Percentiles rank a stretch among this genome's conserved stretches.
Conservation (phyloP, 2,797 vertebrate species). For the Sebastes hubbsi region DNA sequence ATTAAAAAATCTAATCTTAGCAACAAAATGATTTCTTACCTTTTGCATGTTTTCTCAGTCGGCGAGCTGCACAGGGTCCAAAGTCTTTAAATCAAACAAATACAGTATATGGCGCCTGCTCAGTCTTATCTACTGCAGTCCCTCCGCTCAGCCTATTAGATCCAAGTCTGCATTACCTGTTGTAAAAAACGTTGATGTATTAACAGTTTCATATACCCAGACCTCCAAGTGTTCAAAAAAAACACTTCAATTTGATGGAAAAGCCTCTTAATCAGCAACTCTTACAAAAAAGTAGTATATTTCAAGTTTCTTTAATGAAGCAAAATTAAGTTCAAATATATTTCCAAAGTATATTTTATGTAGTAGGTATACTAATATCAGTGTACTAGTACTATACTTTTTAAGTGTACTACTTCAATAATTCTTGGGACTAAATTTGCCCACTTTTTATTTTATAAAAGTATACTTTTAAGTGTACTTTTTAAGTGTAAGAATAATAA, state of each 20-base stretch:
- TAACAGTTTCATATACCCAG: not conserved
- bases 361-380: no score
- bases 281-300: no score
- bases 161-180: accelerated
- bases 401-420: no score
- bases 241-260: not conserved
- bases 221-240: not conserved
- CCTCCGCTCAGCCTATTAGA: not conserved
- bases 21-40: not conserved
- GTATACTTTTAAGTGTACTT: no score
- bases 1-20: not conserved
- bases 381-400: no score
- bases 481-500: no score
- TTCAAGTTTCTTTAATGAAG: no score
- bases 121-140: not conserved
- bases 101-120: not conserved
- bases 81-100: not conserved
- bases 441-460: no score
- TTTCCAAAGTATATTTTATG: no score
- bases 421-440: no score
- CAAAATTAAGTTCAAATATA: no score
- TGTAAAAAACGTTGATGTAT: not conserved
- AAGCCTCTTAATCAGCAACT: not conserved
- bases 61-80: not conserved
- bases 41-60: not conserved